A percentile compares a stretch with the other conserved stretches of the same genome.
Evolutionary conservation across 53 echinoderm and acorn worm species (phyloP).

Genomic region (Echinometra lucunter): DNA sequence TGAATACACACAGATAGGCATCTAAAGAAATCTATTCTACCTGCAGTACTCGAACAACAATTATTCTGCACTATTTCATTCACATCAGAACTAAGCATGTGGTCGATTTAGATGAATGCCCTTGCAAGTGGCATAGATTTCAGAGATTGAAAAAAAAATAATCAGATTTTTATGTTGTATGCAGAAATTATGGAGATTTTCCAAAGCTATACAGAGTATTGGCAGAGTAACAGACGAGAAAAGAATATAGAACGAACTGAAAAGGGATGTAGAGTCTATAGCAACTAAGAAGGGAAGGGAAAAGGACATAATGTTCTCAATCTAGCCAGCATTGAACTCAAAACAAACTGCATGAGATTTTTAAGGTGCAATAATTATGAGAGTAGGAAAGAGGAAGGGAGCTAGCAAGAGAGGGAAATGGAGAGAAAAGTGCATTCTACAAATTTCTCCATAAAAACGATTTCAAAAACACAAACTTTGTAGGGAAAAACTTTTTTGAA

Average conservation of each 20-base stretch:
- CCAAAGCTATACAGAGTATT: background rate
- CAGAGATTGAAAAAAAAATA: background rate
- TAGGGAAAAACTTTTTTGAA: no score
- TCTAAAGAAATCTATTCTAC: background rate
- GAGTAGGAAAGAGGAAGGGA: no score
- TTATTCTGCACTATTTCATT: background rate
- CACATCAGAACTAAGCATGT: background rate
- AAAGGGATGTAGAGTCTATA: background rate
- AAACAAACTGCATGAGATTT: background rate
- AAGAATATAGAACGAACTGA: background rate
- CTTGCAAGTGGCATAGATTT: background rate
- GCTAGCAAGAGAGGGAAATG: no score
- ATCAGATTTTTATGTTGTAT: background rate
- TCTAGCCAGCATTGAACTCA: background rate
- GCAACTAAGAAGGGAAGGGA: background rate
- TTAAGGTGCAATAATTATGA: no score
- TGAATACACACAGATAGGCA: background rate
- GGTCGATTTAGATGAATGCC: slow-evolving; percentile 2
- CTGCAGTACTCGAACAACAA: background rate
- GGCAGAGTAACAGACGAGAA: background rate
- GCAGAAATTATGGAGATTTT: background rate
- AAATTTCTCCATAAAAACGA: no score
- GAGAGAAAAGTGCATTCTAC: no score
- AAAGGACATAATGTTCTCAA: background rate
- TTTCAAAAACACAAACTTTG: no score